phyloP scores from a whole-genome alignment of 2,888 invertebrate species.

The Metallyticus violacea region DNA sequence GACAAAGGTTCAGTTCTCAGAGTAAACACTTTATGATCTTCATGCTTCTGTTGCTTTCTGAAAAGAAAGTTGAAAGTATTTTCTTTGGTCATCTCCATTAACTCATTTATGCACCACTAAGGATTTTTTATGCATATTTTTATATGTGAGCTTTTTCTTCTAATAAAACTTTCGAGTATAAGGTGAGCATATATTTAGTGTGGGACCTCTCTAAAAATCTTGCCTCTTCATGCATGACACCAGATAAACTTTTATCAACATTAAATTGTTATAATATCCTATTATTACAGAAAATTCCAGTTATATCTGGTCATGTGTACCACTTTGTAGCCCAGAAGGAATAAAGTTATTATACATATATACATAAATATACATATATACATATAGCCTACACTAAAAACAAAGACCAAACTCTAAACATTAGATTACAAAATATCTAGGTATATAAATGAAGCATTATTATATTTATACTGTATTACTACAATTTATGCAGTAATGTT shows the following conservation, averaged over 20 bases:
- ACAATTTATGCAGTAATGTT: constrained; percentile 23
- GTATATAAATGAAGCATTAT: constrained; percentile 22
- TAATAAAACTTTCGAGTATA: background rate
- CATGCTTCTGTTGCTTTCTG: background rate
- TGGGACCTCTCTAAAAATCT: background rate
- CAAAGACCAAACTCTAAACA: constrained; percentile 1
- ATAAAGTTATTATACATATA: background rate
- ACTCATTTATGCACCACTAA: background rate
- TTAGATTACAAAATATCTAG: background rate
- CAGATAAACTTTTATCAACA: background rate
- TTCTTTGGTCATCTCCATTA: background rate
- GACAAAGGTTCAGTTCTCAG: background rate
- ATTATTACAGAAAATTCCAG: background rate
- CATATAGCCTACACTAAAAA: background rate
- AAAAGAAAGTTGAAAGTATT: background rate
- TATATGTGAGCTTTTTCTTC: background rate
- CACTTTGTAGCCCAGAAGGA: background rate
- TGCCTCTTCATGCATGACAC: background rate
- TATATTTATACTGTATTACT: constrained; percentile 33
- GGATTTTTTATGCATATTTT: background rate
- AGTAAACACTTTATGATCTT: background rate
- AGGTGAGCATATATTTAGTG: background rate
- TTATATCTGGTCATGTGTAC: background rate
- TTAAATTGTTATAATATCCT: background rate
- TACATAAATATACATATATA: background rate